phyloP scores from a whole-genome alignment of 1,140 invertebrate genomes.

The Schmidtea mediterranea region DNA sequence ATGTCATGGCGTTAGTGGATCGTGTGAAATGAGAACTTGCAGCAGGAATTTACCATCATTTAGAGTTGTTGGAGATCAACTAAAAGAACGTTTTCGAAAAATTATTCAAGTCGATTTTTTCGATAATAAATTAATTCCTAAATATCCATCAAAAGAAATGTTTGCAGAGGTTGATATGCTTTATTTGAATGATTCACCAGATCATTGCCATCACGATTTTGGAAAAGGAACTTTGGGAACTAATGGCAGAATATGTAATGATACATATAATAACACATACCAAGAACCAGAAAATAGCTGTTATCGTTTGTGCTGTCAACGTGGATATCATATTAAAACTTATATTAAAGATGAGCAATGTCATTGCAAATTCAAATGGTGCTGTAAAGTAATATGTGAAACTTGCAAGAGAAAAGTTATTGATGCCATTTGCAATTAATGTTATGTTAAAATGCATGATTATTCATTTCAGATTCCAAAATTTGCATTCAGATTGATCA shows the following conservation, averaged over 20 bases:
- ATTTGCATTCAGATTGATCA: too few relatives aligned
- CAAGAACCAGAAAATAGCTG: conserved; percentile 30
- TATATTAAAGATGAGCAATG: conserved; percentile 48
- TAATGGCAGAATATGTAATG: conserved; percentile 4
- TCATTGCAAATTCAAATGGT: conserved; percentile 67
- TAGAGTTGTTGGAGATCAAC: conserved; percentile 31
- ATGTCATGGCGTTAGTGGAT: conserved; percentile 80
- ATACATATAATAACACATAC: not conserved
- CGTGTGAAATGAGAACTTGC: conserved; percentile 67
- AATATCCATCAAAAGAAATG: not conserved
- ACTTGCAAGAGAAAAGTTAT: conserved; percentile 19
- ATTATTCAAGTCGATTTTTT: conserved; percentile 21
- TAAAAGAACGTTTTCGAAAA: conserved; percentile 32
- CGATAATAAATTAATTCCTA: not conserved
- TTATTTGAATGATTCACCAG: conserved; percentile 8
- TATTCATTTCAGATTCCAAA: too few relatives aligned
- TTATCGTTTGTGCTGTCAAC: conserved; percentile 56
- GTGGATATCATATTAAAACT: conserved; percentile 54
- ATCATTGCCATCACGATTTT: conserved; percentile 7
- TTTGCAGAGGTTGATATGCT: conserved; percentile 5
- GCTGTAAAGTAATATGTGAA: conserved; percentile 58
- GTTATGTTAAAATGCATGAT: too few relatives aligned
- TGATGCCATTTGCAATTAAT: too few relatives aligned
- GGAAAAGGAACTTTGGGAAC: conserved; percentile 6
- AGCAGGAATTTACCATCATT: conserved; percentile 59